These are phyloP conservation scores for Drosophila fuyamai DNA, from an alignment of 1,140 invertebrate genomes.

Conservation along the genomic window DNA sequence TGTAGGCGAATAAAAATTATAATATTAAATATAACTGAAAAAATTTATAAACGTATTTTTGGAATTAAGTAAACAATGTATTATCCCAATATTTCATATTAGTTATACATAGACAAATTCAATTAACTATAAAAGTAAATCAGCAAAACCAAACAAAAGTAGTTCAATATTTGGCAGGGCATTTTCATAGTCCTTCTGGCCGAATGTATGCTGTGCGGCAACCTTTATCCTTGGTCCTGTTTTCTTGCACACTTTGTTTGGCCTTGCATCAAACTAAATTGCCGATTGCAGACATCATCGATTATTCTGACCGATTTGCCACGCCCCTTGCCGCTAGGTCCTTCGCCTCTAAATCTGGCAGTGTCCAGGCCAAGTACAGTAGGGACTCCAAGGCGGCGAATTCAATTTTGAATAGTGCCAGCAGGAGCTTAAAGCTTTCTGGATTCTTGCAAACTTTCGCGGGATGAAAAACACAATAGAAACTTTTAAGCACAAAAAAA, in stretches of 20 bases:
- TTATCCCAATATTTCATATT: no score
- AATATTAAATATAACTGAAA: not conserved
- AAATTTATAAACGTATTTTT: no score
- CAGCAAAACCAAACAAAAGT: no score
- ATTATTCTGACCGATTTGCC: slow-evolving; percentile 27
- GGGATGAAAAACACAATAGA: slow-evolving; percentile 4
- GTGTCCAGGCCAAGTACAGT: slow-evolving; percentile 34
- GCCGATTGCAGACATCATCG: slow-evolving; percentile 16
- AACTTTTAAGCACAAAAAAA: slow-evolving; percentile 40
- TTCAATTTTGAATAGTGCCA: not conserved
- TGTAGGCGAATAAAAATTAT: no score
- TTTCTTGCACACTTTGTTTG: slow-evolving; percentile 28
- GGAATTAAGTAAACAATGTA: no score
- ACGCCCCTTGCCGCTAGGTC: slow-evolving; percentile 4
- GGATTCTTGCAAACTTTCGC: not conserved
- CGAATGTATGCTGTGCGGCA: not conserved
- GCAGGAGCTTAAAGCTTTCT: not conserved
- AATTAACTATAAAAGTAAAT: no score
- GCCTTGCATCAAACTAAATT: slow-evolving; percentile 18
- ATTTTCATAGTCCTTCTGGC: not conserved
- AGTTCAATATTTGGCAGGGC: not conserved
- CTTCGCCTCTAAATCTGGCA: slow-evolving; percentile 7
- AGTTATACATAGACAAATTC: no score
- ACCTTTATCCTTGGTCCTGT: slow-evolving; percentile 5
- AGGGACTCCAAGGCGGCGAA: not conserved